Base-by-base conservation (phyloP, 1,140 invertebrate species). In the Acarapis woodi region DNA sequence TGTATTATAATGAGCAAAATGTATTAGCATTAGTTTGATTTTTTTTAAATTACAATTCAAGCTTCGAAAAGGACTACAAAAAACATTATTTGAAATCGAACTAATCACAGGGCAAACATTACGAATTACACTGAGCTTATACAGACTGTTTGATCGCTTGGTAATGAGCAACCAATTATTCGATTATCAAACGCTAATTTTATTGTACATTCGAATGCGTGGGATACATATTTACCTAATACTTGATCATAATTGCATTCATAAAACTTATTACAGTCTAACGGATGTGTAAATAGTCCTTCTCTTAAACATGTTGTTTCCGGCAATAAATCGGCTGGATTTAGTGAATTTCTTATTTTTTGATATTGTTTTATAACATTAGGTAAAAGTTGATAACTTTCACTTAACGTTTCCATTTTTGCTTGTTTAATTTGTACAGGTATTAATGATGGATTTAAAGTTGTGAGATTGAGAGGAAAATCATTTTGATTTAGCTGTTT, bases 211-310 rank as follows among this genome's bases (percentile, higher is more conserved):
- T 73, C 71, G 50, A 78, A 73, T 2, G 72, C 60, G 46, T 74
- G 70, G 4, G 78, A 58, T 4, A 71, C 74, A 50, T 68, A 79
- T 42, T 63, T 64, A 42, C 74, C 67, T 43, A 76, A 70, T 53
- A 66, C 71, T 41, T 68, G 64, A 48, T 79, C 74, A 71, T 71
- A 79, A 48, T 71, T 65, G 49, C 75, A 79, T 23, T 72, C 66
- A 47, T 77, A 79, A 57, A 78, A 79, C 49, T 77, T 75, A 47
- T 75, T 73, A 48, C 75, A 78, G 40, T 70, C 63, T 37, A 68
- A 68, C 0, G 75, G 75, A 51, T 78, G 73, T 48, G 73, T 60
- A 58, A 79, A 79, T 1, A 79, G 59, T 47, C 75, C 75, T 4
- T 72, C 63, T 47, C 73, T 59, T 41, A 71, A 66, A 48, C 74